Evolutionary conservation across 2,797 vertebrate species (phyloP).

Genomic region (Muscicapa comitata): DNA sequence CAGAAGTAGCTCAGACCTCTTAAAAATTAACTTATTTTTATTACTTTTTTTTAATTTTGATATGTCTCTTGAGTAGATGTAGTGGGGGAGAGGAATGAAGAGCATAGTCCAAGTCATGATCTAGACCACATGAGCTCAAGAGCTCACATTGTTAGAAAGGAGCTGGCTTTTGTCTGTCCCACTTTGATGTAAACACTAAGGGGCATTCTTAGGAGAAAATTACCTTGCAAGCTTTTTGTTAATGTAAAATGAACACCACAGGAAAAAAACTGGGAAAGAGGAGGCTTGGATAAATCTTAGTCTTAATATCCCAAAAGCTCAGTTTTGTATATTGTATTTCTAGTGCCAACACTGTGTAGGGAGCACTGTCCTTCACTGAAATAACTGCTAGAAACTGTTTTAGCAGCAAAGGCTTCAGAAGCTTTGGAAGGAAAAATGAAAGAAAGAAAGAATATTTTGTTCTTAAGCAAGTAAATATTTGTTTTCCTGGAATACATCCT

Average conservation of each 20-base stretch:
- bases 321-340: not conserved
- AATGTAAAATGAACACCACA: not conserved
- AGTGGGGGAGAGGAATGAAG: not conserved
- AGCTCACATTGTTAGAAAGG: not conserved
- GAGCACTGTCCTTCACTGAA: not conserved
- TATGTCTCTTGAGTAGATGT: not conserved
- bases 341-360: not conserved
- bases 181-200: not conserved
- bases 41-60: not conserved
- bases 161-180: not conserved
- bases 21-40: not conserved
- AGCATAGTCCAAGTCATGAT: not conserved
- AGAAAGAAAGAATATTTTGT: not conserved
- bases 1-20: not conserved
- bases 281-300: not conserved
- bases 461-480: conserved; percentile 1
- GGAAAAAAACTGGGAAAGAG: not conserved
- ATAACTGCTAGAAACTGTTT: not conserved
- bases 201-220: not conserved
- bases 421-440: not conserved
- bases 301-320: not conserved
- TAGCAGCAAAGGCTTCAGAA: not conserved
- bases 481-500: not conserved
- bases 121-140: not conserved
- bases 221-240: not conserved